Conservation (phyloP, 2,888 invertebrate genomes). For the Sabellastarte sp. region DNA sequence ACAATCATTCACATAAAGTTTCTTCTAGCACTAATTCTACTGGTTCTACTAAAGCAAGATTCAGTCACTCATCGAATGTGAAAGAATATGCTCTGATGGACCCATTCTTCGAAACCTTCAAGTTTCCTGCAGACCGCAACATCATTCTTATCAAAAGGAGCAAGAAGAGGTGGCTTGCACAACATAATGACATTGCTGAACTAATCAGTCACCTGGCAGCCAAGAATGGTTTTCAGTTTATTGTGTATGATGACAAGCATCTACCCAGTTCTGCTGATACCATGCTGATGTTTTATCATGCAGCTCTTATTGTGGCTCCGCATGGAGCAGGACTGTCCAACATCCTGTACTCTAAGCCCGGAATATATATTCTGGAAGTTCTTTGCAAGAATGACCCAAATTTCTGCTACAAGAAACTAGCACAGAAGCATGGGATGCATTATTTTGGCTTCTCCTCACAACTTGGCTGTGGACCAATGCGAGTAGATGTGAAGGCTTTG, state of each 20-base stretch:
- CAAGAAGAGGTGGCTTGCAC: conserved; percentile 7
- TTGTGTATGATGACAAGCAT: conserved; percentile 17
- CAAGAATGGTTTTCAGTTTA: conserved; percentile 3
- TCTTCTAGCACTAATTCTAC: background rate
- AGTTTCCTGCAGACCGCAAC: background rate
- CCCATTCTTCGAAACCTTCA: background rate
- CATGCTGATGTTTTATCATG: conserved; percentile 8
- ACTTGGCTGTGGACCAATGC: conserved; percentile 11
- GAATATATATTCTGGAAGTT: conserved; percentile 14
- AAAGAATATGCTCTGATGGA: too few species aligned
- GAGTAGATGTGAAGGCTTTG: too few species aligned
- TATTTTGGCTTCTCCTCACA: conserved; percentile 11
- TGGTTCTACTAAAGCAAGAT: too few species aligned
- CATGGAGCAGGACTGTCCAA: conserved; percentile 18
- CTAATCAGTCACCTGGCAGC: background rate
- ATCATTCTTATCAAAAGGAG: conserved; percentile 20
- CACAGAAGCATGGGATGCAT: conserved; percentile 8
- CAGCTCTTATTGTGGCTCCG: conserved; percentile 10
- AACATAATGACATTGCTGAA: conserved; percentile 8
- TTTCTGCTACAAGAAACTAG: conserved; percentile 10
- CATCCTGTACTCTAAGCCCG: conserved; percentile 10
- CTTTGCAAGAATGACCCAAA: conserved; percentile 6
- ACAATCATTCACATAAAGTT: too few species aligned
- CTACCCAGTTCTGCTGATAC: conserved; percentile 8
- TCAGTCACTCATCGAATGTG: background rate